These are phyloP conservation scores for Archaeoteleia sp. DNA, from an alignment of 2,888 invertebrate genomes.

Conservation along the genomic window DNA sequence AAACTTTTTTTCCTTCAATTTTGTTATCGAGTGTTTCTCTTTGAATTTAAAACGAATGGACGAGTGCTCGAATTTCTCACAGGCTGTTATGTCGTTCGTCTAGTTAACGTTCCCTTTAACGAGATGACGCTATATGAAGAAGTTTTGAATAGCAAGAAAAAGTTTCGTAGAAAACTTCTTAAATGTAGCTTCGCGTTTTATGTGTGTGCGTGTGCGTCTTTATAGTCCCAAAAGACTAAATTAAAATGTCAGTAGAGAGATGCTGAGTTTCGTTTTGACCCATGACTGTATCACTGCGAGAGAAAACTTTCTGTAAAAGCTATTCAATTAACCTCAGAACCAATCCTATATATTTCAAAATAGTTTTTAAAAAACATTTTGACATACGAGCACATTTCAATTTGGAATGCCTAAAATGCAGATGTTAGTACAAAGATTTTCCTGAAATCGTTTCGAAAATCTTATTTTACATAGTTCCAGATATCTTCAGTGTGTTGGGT, in stretches of 20 bases:
- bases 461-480: slow-evolving; percentile 14
- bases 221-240: slow-evolving; percentile 5
- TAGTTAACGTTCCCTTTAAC: slow-evolving; percentile 28
- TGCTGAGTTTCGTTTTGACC: background rate
- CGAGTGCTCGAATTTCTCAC: slow-evolving; percentile 30
- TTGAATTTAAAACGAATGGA: slow-evolving; percentile 36
- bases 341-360: too few species aligned
- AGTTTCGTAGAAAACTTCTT: slow-evolving; percentile 4
- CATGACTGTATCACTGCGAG: slow-evolving; percentile 5
- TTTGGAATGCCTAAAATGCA: too few species aligned
- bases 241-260: slow-evolving; percentile 4
- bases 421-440: too few species aligned
- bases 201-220: too few species aligned
- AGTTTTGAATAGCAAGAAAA: slow-evolving; percentile 9
- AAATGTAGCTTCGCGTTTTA: slow-evolving; percentile 15
- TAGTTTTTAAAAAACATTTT: too few species aligned
- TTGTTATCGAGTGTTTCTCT: slow-evolving; percentile 42
- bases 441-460: too few species aligned
- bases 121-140: slow-evolving; percentile 16
- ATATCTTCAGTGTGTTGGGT: slow-evolving; percentile 18
- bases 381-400: too few species aligned
- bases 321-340: slow-evolving; percentile 6
- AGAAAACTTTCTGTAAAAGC: slow-evolving; percentile 4
- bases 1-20: slow-evolving; percentile 34
- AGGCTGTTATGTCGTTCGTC: slow-evolving; percentile 28